Evolutionary conservation across 1,140 invertebrate genomes (phyloP).

Genomic region (Caenorhabditis latens): DNA sequence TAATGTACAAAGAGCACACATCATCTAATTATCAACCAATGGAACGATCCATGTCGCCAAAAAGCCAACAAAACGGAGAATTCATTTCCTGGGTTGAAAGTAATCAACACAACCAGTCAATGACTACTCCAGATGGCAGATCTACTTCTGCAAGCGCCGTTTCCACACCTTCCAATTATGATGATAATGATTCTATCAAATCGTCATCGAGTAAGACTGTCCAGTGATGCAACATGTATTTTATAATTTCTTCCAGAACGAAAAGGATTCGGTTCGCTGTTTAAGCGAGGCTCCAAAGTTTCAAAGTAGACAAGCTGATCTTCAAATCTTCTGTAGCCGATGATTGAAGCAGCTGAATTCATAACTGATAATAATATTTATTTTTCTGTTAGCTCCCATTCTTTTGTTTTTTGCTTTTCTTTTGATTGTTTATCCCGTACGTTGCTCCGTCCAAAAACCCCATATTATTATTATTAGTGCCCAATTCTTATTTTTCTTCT

Average conservation of each 20-base stretch:
- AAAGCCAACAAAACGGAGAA: constrained; percentile 43
- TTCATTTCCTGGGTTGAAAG: constrained; percentile 35
- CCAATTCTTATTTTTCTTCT: not conserved
- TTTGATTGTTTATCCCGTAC: not conserved
- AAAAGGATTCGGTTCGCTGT: constrained; percentile 43
- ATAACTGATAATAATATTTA: not conserved
- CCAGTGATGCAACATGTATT: not conserved
- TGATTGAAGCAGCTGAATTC: constrained; percentile 7
- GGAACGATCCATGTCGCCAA: constrained; percentile 19
- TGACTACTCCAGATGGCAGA: constrained; percentile 37
- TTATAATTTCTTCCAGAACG: constrained; percentile 4
- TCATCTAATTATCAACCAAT: constrained; percentile 50
- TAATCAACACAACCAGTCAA: constrained; percentile 18
- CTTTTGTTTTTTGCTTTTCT: not conserved
- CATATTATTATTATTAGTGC: constrained; percentile 19
- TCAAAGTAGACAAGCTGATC: constrained; percentile 21
- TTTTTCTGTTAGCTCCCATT: not conserved
- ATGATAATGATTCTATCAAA: constrained; percentile 47
- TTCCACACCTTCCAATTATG: constrained; percentile 29
- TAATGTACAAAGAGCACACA: constrained; percentile 41
- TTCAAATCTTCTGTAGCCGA: constrained; percentile 46
- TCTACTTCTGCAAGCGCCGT: constrained; percentile 26
- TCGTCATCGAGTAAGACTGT: constrained; percentile 50
- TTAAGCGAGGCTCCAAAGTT: constrained; percentile 30
- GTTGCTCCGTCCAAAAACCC: not conserved